Base-by-base conservation (phyloP, 2,113 vertebrate genomes). In the Bubo bubo region DNA sequence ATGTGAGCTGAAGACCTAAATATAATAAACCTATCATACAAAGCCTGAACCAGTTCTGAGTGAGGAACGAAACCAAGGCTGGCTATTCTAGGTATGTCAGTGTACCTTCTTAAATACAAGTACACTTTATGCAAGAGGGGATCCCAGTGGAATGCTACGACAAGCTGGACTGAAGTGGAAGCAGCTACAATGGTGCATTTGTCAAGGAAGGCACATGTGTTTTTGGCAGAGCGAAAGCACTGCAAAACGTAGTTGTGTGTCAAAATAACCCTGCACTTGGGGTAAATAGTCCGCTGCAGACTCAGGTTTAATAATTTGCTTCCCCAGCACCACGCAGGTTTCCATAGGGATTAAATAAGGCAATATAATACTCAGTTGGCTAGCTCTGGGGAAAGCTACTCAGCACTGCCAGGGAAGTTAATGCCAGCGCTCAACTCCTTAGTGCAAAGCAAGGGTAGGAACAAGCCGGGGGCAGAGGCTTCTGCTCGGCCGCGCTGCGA, bases 121-220 rank as follows among this genome's bases (percentile, higher is more conserved):
- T 3, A 47, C 22, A 17, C 14, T 55, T 71, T 23, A 39, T 8
- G 39, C 18, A 49, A 34, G 67, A 72, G 52, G 49, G 14, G 30
- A 64, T n/a, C 20, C n/a, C 43, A 0, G 1, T 24, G 49, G 49
- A 73, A 70, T 5, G 24, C 30, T 24, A 12, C 2, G 2, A 19
- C 21, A 58, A 77, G 23, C 24, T n/a, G 52, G 45, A 17, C 66
- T 56, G 52, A 49, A 53, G 71, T 10, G n/a, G 41, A 66, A 93
- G 85, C 70, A 63, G 70, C 60, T 87, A 70, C 6, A 10, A 9
- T 14, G 34, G 63, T 34, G 23, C 49, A 12, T 62, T 56, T 55
- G 20, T 70, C 45, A 66, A 52, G 23, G 41, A 66, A 56, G 77
- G 49, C 14, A 23, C 37, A 64, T 35, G 58, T 80, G 72, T 72